phyloP scores from a whole-genome alignment of 2,113 vertebrate genomes.

The Perca fluviatilis region DNA sequence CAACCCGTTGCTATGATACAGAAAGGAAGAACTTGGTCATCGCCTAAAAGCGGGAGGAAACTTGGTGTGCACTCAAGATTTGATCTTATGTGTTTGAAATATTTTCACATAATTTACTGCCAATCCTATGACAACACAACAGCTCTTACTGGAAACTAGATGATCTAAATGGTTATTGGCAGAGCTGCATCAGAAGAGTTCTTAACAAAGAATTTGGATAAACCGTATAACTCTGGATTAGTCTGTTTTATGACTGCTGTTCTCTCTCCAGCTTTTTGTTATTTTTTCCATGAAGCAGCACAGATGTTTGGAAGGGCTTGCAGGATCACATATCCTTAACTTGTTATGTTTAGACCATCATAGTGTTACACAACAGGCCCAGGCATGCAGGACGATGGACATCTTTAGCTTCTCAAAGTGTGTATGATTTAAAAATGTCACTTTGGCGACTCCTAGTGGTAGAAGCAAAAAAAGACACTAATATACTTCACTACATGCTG shows the following conservation, averaged over 20 bases:
- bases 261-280: conserved; percentile 37
- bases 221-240: conserved; percentile 57
- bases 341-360: background rate
- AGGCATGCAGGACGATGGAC: background rate
- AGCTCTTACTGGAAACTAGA: conserved; percentile 19
- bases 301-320: conserved; percentile 60
- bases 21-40: conserved; percentile 22
- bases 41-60: conserved; percentile 26
- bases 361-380: background rate
- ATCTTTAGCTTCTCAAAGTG: background rate
- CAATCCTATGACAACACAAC: background rate
- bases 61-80: conserved; percentile 24
- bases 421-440: background rate
- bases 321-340: no score
- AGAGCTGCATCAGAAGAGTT: conserved; percentile 16
- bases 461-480: background rate
- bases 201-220: conserved; percentile 34
- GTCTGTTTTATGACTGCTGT: conserved; percentile 58
- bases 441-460: conserved; percentile 3
- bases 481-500: background rate
- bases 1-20: conserved; percentile 43
- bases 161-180: conserved; percentile 36
- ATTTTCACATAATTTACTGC: conserved; percentile 38
- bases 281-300: conserved; percentile 55
- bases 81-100: conserved; percentile 27